Conservation (phyloP, 2,113 vertebrate species). For the Clupea harengus region DNA sequence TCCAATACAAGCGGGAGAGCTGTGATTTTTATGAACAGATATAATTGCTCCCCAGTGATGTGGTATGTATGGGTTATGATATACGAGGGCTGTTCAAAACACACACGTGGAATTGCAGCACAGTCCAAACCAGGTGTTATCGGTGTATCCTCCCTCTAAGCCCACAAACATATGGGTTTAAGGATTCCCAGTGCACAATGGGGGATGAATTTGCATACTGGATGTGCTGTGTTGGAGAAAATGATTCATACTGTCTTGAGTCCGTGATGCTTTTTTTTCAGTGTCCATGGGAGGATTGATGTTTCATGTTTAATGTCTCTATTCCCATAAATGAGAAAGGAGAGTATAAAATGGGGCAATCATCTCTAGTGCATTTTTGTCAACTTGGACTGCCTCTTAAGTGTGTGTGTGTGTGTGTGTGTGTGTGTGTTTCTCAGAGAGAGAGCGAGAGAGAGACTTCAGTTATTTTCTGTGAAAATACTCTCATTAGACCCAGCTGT, state of each 20-base stretch:
- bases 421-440: not conserved
- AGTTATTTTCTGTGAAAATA: not conserved
- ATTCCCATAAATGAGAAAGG: not conserved
- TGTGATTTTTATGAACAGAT: constrained; percentile 17
- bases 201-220: constrained; percentile 24
- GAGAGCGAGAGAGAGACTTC: not conserved
- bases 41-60: constrained; percentile 39
- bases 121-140: constrained; percentile 22
- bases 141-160: constrained; percentile 18
- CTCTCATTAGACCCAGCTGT: constrained; percentile 52
- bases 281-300: not conserved
- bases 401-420: not conserved
- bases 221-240: constrained; percentile 37
- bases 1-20: not conserved
- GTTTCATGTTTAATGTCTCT: not conserved
- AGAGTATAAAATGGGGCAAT: constrained; percentile 10
- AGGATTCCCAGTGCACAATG: constrained; percentile 25
- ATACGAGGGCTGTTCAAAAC: not conserved
- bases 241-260: constrained; percentile 34
- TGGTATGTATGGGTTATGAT: constrained; percentile 15
- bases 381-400: constrained; percentile 1
- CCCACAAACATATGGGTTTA: constrained; percentile 37
- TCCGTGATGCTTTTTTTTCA: not conserved
- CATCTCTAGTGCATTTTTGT: constrained; percentile 5
- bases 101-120: constrained; percentile 26